Percentiles rank a stretch among this genome's conserved stretches.
Evolutionary conservation across 2,113 vertebrate species (phyloP).

Genomic region (Isichthys henryi): DNA sequence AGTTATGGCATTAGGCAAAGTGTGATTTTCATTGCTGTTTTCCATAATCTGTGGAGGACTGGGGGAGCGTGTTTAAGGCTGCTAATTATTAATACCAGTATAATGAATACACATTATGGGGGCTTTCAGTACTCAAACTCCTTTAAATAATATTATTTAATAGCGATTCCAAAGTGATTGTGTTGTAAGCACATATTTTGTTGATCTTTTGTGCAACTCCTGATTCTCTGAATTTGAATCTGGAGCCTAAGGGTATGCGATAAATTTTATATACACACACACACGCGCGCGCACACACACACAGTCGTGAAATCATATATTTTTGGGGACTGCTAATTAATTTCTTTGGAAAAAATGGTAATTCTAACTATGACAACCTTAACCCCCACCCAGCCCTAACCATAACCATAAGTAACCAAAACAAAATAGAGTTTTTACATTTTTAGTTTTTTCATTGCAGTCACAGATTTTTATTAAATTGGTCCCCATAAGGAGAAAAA

Average conservation of each 20-base stretch:
- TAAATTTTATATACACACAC: no score
- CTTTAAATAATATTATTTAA: not conserved
- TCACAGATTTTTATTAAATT: no score
- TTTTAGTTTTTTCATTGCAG: no score
- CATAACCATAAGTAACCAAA: no score
- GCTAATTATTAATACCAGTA: not conserved
- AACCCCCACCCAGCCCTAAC: no score
- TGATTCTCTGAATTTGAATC: not conserved
- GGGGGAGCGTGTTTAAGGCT: not conserved
- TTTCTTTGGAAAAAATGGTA: no score
- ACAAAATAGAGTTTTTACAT: no score
- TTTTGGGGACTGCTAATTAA: no score
- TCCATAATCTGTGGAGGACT: not conserved
- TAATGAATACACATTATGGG: not conserved
- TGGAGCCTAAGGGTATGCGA: not conserved
- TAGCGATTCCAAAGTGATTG: not conserved
- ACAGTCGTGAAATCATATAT: no score
- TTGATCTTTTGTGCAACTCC: not conserved
- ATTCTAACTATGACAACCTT: no score
- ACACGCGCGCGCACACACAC: no score
- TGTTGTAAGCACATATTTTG: not conserved
- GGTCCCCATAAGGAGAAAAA: no score
- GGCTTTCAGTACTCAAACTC: not conserved
- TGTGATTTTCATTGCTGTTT: not conserved
- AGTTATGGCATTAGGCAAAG: not conserved